Evolutionary conservation across 1,140 invertebrate genomes (phyloP).

Genomic region (Whitmania pigra): DNA sequence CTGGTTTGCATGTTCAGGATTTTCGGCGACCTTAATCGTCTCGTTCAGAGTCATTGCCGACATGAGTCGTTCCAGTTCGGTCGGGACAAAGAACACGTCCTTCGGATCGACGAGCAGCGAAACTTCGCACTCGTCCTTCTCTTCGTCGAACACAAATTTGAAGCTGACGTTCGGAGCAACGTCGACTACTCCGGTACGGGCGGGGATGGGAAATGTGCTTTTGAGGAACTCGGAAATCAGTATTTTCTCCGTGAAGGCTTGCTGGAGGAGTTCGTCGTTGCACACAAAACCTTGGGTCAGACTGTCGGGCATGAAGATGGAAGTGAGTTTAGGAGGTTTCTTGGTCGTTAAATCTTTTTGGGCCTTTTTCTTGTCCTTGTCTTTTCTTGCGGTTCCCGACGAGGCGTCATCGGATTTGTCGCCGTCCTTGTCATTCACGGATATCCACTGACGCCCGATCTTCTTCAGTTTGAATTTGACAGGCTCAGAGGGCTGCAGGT

Average conservation of each 20-base stretch:
- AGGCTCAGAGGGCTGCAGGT: neutral
- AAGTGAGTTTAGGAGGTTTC: neutral
- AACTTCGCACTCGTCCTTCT: neutral
- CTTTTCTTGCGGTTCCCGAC: neutral
- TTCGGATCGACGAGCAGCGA: neutral
- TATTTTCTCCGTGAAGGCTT: slow-evolving; percentile 1
- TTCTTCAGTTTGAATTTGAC: slow-evolving; percentile 9
- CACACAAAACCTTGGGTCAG: neutral
- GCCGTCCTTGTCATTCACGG: slow-evolving; percentile 1
- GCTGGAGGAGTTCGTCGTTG: neutral
- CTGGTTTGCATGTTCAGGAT: neutral
- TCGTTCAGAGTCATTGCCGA: neutral
- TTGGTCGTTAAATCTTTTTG: neutral
- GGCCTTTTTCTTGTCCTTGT: neutral
- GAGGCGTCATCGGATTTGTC: neutral
- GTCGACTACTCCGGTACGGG: neutral
- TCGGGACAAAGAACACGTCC: neutral
- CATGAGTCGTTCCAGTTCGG: neutral
- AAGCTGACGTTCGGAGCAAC: neutral
- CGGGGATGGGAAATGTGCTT: neutral
- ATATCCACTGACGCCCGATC: neutral
- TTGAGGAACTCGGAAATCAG: neutral
- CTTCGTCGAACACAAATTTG: slow-evolving; percentile 1
- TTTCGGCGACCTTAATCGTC: neutral
- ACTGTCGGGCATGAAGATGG: slow-evolving; percentile 8